Conservation (phyloP, 2,113 vertebrate species). For the Hippocampus zosterae region DNA sequence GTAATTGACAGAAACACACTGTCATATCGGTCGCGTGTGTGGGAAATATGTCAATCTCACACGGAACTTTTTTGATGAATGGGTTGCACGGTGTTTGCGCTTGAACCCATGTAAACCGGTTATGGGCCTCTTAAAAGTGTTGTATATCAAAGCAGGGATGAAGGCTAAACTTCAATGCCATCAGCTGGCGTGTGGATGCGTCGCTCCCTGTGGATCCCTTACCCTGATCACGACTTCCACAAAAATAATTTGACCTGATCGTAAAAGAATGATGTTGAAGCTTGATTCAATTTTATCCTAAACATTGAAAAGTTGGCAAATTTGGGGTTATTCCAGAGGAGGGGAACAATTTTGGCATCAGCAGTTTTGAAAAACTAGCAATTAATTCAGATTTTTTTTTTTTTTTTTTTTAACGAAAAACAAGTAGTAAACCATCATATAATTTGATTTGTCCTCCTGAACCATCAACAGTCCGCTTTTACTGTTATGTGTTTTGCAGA, state of each 20-base stretch:
- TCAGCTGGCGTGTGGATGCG: background rate
- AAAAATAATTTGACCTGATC: background rate
- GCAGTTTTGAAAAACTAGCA: background rate
- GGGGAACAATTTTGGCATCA: background rate
- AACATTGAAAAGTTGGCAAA: background rate
- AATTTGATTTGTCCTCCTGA: too few species aligned
- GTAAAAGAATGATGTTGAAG: slow-evolving; percentile 1
- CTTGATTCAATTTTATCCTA: background rate
- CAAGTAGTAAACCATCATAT: too few species aligned
- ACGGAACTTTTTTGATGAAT: slow-evolving; percentile 47
- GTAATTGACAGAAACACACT: background rate
- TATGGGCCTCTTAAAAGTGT: slow-evolving; percentile 54
- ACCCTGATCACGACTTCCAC: slow-evolving; percentile 1
- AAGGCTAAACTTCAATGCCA: slow-evolving; percentile 24
- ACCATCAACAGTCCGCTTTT: too few species aligned
- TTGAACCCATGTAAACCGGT: slow-evolving; percentile 31
- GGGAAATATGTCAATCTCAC: slow-evolving; percentile 18
- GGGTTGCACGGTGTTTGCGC: slow-evolving; percentile 34
- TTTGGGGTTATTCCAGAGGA: background rate
- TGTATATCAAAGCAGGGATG: slow-evolving; percentile 48
- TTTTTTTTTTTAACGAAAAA: background rate
- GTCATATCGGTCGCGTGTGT: slow-evolving; percentile 8
- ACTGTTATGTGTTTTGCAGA: too few species aligned
- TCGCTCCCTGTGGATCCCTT: slow-evolving; percentile 10
- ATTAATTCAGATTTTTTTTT: background rate